Base-by-base conservation (phyloP, 2,113 vertebrate species). In the Eulemur rufifrons region DNA sequence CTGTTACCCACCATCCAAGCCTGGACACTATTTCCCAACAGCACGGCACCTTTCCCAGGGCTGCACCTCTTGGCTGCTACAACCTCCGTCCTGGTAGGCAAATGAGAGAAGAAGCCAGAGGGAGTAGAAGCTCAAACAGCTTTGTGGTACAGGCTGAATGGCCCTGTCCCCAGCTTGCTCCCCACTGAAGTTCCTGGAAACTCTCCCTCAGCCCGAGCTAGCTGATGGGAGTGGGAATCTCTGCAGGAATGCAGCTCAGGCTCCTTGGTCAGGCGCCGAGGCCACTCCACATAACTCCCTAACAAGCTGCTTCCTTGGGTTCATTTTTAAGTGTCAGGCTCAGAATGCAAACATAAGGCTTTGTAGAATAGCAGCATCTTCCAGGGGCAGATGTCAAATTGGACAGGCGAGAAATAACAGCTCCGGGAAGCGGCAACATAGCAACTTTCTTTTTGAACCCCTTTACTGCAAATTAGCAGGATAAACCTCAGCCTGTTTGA, bases 261-360 rank as follows among this genome's bases (percentile, higher is more conserved):
- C 92, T 95, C 87, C 94, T 52, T 81, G 83, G 96, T 97, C 94
- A 42, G 94, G 95, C 91, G 83, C 96, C 78, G 66, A 97, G 92
- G 96, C 92, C 97, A 97, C 95, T 97, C 92, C 91, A 91, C 83
- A 97, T 71, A 96, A 94, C 89, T 95, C 95, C 84, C 90, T 91
- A 95, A 89, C 69, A 95, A 97, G 91, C 89, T 80, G 85, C 86
- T 96, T 97, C 96, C 96, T 97, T 64, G 93, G 93, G 89, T 63
- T 32, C 90, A 97, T 97, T 95, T 95, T 96, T 96, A 91, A 97
- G 86, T 95, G 97, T 97, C 95, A 96, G 94, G 56, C 74, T 80
- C 92, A 96, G 95, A 96, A 97, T 71, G 83, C 86, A 87, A 86
- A 97, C 0, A 61, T 42, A 69, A 92, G 74, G 59, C 80, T 97